These are phyloP conservation scores for Lordiphosa clarofinis DNA, from an alignment of 1,140 invertebrate species.

Conservation along the genomic window DNA sequence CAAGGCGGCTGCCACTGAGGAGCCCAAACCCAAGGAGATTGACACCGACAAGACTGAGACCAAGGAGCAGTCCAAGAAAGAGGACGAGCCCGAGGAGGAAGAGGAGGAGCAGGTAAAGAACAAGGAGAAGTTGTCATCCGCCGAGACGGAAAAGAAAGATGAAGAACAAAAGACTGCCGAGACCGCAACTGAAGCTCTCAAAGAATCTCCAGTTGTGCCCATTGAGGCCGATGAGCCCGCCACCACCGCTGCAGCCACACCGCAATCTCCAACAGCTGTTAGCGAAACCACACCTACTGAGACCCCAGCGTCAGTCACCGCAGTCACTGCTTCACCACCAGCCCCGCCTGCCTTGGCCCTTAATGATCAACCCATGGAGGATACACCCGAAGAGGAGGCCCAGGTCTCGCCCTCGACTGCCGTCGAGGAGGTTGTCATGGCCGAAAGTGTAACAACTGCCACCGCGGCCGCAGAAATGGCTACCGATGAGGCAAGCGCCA, in stretches of 20 bases:
- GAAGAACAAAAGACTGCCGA: conserved; percentile 25
- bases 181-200: conserved; percentile 6
- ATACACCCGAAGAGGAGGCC: conserved; percentile 54
- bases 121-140: background rate
- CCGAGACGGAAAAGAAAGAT: conserved; percentile 11
- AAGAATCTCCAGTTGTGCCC: background rate
- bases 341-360: conserved; percentile 42
- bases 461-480: conserved; percentile 52
- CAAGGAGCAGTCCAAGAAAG: conserved; percentile 7
- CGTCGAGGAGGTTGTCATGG: conserved; percentile 72
- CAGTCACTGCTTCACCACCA: background rate
- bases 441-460: conserved; percentile 32
- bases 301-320: background rate
- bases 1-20: conserved; percentile 8
- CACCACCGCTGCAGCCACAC: conserved; percentile 13
- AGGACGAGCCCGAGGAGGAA: background rate
- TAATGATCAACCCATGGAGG: conserved; percentile 76
- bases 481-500: conserved; percentile 56
- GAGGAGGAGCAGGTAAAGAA: background rate
- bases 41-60: conserved; percentile 18
- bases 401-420: conserved; percentile 20
- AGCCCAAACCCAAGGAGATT: conserved; percentile 15
- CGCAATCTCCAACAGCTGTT: conserved; percentile 24
- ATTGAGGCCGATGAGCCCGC: conserved; percentile 33
- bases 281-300: conserved; percentile 9